A percentile compares a stretch with the other conserved stretches of the same genome.
Conservation (phyloP, 2,797 vertebrate species). For the Miichthys miiuy region DNA sequence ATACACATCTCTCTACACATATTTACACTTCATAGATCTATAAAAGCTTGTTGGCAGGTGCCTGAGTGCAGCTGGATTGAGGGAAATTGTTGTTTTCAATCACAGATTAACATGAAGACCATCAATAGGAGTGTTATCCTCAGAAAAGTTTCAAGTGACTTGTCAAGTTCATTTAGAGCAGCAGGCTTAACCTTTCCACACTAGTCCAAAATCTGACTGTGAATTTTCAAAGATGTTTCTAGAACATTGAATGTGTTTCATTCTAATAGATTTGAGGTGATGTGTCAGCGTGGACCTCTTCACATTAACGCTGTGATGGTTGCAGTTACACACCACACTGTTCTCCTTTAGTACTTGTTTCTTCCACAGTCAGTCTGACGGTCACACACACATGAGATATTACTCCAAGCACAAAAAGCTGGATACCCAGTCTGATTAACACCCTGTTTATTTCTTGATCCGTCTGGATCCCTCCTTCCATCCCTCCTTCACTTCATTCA, state of each 20-base stretch:
- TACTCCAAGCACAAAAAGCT: not conserved
- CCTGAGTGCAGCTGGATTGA: not conserved
- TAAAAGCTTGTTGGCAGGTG: not conserved
- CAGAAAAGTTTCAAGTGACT: not conserved
- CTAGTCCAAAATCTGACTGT: not conserved
- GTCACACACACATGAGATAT: not conserved
- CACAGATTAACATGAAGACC: not conserved
- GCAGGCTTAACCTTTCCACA: not conserved
- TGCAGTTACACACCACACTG: not conserved
- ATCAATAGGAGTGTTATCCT: not conserved
- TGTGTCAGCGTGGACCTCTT: not conserved
- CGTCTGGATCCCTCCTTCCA: constrained; percentile 72
- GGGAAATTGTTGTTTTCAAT: not conserved
- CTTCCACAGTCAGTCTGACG: not conserved
- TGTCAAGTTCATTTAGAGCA: not conserved
- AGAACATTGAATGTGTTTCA: not conserved
- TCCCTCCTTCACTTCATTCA: constrained; percentile 77
- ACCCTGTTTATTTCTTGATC: constrained; percentile 72
- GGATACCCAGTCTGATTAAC: not conserved
- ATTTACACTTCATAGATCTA: constrained; percentile 13
- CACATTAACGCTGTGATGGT: not conserved
- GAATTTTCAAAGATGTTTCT: not conserved
- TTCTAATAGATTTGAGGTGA: no score
- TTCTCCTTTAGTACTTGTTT: not conserved
- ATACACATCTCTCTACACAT: not conserved